These are phyloP conservation scores for Agriopis marginaria DNA, from an alignment of 2,888 invertebrate species.

Conservation along the genomic window DNA sequence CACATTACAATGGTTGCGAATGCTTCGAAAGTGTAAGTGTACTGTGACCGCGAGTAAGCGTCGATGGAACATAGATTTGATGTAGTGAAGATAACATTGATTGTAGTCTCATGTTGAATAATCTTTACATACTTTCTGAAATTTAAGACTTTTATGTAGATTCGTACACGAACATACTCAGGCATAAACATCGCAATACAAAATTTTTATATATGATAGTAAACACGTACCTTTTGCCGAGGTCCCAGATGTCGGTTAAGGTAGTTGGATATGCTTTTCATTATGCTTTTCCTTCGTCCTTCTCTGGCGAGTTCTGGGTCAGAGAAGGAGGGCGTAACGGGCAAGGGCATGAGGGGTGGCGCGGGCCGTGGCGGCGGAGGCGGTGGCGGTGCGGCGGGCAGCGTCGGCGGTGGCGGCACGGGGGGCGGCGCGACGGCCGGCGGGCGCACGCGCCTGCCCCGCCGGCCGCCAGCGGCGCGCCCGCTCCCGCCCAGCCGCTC, in stretches of 20 bases:
- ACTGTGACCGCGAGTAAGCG: constrained; percentile 29
- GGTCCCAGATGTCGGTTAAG: constrained; percentile 91
- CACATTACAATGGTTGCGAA: constrained; percentile 47
- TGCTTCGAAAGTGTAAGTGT: constrained; percentile 26
- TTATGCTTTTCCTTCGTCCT: constrained; percentile 92
- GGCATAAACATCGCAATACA: constrained; percentile 21
- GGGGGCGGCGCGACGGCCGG: constrained; percentile 59
- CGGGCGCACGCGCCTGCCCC: constrained; percentile 47
- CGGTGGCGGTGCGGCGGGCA: constrained; percentile 51
- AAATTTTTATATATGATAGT: neutral
- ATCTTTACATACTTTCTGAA: neutral
- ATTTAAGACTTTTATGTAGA: neutral
- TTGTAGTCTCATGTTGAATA: neutral
- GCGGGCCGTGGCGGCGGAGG: constrained; percentile 61
- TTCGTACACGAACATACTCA: constrained; percentile 29
- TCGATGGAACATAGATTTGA: constrained; percentile 2
- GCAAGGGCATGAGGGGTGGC: constrained; percentile 64
- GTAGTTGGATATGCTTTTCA: constrained; percentile 94
- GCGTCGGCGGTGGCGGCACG: constrained; percentile 63
- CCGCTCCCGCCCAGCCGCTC: constrained; percentile 87
- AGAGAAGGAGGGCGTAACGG: constrained; percentile 81
- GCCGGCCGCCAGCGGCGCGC: neutral
- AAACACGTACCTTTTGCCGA: constrained; percentile 83
- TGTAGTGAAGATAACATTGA: constrained; percentile 9
- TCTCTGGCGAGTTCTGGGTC: constrained; percentile 86